Evolutionary conservation across 2,797 vertebrate species (phyloP), one percentile per base, ranked within the genome.

Genomic region (Karalla daura): DNA sequence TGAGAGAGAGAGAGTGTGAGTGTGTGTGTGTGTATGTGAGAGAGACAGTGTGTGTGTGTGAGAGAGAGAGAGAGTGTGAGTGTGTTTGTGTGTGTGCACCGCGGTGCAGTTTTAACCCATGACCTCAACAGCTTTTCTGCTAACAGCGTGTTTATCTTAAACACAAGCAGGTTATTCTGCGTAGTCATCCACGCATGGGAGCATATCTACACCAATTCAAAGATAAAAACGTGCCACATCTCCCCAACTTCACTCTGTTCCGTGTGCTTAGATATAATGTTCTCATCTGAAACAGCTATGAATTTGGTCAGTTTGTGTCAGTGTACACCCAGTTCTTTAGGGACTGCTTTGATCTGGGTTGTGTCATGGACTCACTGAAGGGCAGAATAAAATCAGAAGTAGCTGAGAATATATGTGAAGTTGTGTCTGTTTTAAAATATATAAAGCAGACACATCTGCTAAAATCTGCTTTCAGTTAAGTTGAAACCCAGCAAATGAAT

Each of bases 31-130:
- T 28, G 24, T 14, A n/a, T 13, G 2, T 37, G 14, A n/a, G n/a
- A n/a, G n/a, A n/a, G n/a, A n/a, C n/a, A n/a, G n/a, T 41, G 41
- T 60, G 44, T 25, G n/a, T 47, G 5, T 24, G 15, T 43, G 18
- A 58, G 25, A 17, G 12, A 24, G 30, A 17, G 6, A 17, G 41
- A 30, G n/a, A 27, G 17, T 12, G 6, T 21, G 20, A 20, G 3
- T 20, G 20, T 60, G 47, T 43, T 14, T 59, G 59, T 50, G 27
- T 18, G 39, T n/a, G n/a, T n/a, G n/a, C n/a, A n/a, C n/a, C n/a
- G 18, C 55, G 25, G 25, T 24, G 20, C 28, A 20, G 25, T 1
- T 32, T 18, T 28, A 55, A 20, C 52, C 14, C 18, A 8, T 15
- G 21, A n/a, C 24, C 35, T 18, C 5, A 24, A 62, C 24, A 46